These are phyloP conservation scores for Heteropelma amictum DNA, from an alignment of 2,888 invertebrate species.

Conservation along the genomic window DNA sequence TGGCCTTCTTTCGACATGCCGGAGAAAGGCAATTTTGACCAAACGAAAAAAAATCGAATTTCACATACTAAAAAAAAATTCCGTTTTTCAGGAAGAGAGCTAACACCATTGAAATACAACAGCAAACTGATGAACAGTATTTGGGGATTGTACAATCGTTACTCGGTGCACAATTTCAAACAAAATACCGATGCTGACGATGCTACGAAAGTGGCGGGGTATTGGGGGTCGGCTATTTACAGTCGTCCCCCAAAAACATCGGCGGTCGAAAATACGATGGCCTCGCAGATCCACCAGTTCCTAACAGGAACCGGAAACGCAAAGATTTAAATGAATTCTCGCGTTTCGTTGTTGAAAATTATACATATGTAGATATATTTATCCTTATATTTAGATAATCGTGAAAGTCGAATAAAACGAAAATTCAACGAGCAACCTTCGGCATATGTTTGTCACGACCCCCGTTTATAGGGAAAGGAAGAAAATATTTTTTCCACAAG, in stretches of 20 bases:
- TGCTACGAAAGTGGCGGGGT: conserved; percentile 76
- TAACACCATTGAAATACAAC: conserved; percentile 87
- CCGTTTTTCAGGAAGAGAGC: conserved; percentile 81
- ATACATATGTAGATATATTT: no score
- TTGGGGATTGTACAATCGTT: conserved; percentile 94
- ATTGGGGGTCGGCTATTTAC: conserved; percentile 59
- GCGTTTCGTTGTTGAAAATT: not conserved
- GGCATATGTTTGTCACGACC: no score
- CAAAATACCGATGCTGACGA: conserved; percentile 83
- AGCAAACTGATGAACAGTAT: conserved; percentile 94
- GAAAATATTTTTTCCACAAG: no score
- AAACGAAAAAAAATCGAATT: no score
- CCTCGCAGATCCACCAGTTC: conserved; percentile 47
- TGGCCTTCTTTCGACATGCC: no score
- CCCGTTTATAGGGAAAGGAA: no score
- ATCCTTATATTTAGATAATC: no score
- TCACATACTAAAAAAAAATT: not conserved
- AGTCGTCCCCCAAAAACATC: conserved; percentile 51
- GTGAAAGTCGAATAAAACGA: no score
- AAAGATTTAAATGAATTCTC: conserved; percentile 11
- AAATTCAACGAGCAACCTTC: no score
- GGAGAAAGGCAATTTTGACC: no score
- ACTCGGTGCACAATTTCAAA: conserved; percentile 93
- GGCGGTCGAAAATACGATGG: conserved; percentile 39
- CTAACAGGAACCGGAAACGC: conserved; percentile 34